phyloP scores from a whole-genome alignment of 1,140 invertebrate species.

The Drosophila arizonae region DNA sequence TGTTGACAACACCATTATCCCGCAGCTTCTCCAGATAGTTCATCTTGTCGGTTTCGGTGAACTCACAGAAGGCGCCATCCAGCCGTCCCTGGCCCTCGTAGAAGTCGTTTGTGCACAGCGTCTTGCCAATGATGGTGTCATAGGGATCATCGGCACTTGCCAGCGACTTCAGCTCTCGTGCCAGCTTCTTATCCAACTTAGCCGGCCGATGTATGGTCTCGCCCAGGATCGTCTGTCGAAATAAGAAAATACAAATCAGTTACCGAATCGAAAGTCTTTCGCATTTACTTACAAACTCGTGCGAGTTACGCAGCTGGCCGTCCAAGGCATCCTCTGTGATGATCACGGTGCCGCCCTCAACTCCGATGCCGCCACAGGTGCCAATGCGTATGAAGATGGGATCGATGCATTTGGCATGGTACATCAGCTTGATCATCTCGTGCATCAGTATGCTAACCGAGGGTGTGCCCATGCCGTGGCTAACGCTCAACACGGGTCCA shows the following conservation, averaged over 20 bases:
- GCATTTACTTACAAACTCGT: slow-evolving; percentile 85
- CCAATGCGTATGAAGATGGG: slow-evolving; percentile 96
- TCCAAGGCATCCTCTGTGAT: slow-evolving; percentile 94
- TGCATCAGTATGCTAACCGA: slow-evolving; percentile 96
- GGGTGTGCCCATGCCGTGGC: slow-evolving; percentile 97
- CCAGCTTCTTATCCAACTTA: slow-evolving; percentile 91
- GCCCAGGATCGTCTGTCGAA: slow-evolving; percentile 92
- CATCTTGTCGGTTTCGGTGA: slow-evolving; percentile 94
- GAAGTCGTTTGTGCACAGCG: slow-evolving; percentile 98
- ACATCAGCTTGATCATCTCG: slow-evolving; percentile 96
- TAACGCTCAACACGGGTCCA: slow-evolving; percentile 79
- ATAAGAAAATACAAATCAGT: neutral
- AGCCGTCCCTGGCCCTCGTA: slow-evolving; percentile 98
- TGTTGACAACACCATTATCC: slow-evolving; percentile 93
- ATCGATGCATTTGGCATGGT: slow-evolving; percentile 93
- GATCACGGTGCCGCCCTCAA: slow-evolving; percentile 94
- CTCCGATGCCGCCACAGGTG: slow-evolving; percentile 95
- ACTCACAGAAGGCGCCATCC: slow-evolving; percentile 99
- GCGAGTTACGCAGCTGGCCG: slow-evolving; percentile 88
- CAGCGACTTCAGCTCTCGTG: slow-evolving; percentile 89
- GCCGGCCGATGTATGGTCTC: slow-evolving; percentile 92
- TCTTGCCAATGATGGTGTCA: slow-evolving; percentile 94
- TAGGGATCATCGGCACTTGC: slow-evolving; percentile 91
- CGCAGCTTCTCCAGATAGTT: slow-evolving; percentile 91
- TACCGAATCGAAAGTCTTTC: neutral